phyloP scores from a whole-genome alignment of 2,113 vertebrate genomes.

The Pimephales promelas region DNA sequence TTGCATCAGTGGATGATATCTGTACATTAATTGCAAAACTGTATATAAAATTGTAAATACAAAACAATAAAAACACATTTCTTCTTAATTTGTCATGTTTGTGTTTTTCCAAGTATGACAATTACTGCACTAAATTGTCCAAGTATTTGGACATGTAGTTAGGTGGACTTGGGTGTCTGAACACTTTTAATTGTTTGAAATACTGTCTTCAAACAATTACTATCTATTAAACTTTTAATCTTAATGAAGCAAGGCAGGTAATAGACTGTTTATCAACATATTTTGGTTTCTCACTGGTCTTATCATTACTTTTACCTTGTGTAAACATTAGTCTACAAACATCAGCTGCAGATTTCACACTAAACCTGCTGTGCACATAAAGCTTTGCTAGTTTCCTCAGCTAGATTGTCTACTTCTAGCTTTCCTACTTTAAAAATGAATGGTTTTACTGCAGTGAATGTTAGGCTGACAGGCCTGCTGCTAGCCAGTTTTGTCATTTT shows the following conservation, averaged over 20 bases:
- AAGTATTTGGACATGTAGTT: background rate
- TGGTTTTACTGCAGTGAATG: slow-evolving; percentile 49
- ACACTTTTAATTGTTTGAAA: too few species aligned
- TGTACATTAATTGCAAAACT: slow-evolving; percentile 45
- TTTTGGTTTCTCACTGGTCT: slow-evolving; percentile 26
- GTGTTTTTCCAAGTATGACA: background rate
- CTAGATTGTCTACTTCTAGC: background rate
- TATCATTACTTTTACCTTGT: slow-evolving; percentile 52
- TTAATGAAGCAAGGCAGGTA: slow-evolving; percentile 40
- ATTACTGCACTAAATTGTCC: background rate
- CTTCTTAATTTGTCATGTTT: background rate
- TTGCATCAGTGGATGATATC: slow-evolving; percentile 18
- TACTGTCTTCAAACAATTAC: background rate
- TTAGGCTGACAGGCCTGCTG: slow-evolving; percentile 59
- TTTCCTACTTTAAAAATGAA: slow-evolving; percentile 13
- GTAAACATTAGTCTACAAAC: slow-evolving; percentile 60
- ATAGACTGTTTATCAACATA: slow-evolving; percentile 56
- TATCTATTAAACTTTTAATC: background rate
- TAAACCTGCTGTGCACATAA: background rate
- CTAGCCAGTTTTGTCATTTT: slow-evolving; percentile 70
- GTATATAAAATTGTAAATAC: slow-evolving; percentile 56
- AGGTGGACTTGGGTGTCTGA: too few species aligned
- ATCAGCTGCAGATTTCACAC: slow-evolving; percentile 72
- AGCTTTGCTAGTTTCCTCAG: background rate
- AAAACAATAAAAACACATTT: slow-evolving; percentile 7